Evolutionary conservation across 30 jellyfish, hydroid and myxozoan genomes (phyloP).

Genomic region (Mastigias papua): DNA sequence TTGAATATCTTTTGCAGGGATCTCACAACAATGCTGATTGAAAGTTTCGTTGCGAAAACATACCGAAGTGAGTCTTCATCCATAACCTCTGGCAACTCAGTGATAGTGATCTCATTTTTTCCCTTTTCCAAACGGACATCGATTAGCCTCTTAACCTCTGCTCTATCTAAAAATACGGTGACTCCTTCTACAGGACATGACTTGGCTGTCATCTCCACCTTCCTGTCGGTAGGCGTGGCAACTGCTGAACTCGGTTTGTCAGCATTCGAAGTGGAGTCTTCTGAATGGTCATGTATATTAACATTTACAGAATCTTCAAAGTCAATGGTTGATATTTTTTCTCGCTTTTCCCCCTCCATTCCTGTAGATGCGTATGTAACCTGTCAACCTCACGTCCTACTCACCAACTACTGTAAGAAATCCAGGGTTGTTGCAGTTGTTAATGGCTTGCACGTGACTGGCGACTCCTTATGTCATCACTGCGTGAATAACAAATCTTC

Average conservation of each 20-base stretch:
- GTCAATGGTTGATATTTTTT: slow-evolving; percentile 40
- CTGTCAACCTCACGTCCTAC: background rate
- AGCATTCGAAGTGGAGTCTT: background rate
- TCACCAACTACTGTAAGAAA: background rate
- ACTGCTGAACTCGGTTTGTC: background rate
- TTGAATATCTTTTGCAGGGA: background rate
- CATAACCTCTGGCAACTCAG: slow-evolving; percentile 79
- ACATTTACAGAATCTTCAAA: slow-evolving; percentile 69
- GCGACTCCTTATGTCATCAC: background rate
- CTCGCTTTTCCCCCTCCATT: background rate
- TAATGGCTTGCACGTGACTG: background rate
- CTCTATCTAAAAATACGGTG: slow-evolving; percentile 93
- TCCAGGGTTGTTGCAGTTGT: background rate
- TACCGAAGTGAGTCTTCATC: slow-evolving; percentile 92
- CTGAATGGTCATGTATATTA: slow-evolving; percentile 10
- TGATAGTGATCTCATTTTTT: slow-evolving; percentile 77
- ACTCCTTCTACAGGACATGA: slow-evolving; percentile 86
- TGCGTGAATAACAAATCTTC: too few species aligned
- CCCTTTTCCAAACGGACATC: slow-evolving; percentile 56
- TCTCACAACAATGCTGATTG: too few species aligned
- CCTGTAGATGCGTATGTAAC: background rate
- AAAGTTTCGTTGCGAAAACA: too few species aligned
- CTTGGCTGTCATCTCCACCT: slow-evolving; percentile 9
- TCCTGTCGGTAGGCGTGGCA: background rate
- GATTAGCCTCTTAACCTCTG: slow-evolving; percentile 89